Evolutionary conservation across 2,888 invertebrate species (phyloP).

Genomic region (Agrochola macilenta): DNA sequence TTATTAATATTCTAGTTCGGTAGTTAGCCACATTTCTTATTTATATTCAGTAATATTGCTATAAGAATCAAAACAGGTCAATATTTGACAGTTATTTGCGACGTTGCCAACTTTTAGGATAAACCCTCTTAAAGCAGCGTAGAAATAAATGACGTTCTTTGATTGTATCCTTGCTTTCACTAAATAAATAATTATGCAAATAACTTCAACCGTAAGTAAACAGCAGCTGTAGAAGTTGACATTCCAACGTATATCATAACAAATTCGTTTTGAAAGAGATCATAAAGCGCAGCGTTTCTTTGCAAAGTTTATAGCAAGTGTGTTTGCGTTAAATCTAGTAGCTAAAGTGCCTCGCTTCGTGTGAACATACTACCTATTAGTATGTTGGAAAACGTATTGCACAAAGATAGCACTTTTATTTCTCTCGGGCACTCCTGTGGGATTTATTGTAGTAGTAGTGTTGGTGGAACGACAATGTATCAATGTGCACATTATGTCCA

Average conservation of each 20-base stretch:
- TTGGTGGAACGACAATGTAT: constrained; percentile 70
- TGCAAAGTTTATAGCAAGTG: constrained; percentile 71
- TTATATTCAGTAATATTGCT: no score
- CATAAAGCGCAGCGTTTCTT: constrained; percentile 67
- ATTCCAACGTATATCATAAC: constrained; percentile 29
- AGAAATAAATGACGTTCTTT: background rate
- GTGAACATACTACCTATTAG: constrained; percentile 73
- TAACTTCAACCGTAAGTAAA: constrained; percentile 10
- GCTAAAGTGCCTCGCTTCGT: constrained; percentile 67
- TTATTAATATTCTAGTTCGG: no score
- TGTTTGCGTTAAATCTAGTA: constrained; percentile 74
- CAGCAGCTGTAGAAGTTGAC: constrained; percentile 5
- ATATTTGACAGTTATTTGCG: no score
- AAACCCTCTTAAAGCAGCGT: no score
- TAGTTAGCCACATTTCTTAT: no score
- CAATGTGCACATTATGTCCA: constrained; percentile 60
- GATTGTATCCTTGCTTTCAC: background rate
- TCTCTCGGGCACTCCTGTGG: constrained; percentile 73
- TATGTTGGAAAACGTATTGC: constrained; percentile 77
- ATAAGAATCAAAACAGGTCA: no score
- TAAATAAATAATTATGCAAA: background rate
- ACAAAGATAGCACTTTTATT: constrained; percentile 81
- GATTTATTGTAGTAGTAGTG: constrained; percentile 73
- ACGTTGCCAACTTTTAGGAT: no score
- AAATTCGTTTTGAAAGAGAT: constrained; percentile 51